These are phyloP conservation scores for Agriotes lineatus DNA, from an alignment of 2,888 invertebrate genomes.

Conservation along the genomic window DNA sequence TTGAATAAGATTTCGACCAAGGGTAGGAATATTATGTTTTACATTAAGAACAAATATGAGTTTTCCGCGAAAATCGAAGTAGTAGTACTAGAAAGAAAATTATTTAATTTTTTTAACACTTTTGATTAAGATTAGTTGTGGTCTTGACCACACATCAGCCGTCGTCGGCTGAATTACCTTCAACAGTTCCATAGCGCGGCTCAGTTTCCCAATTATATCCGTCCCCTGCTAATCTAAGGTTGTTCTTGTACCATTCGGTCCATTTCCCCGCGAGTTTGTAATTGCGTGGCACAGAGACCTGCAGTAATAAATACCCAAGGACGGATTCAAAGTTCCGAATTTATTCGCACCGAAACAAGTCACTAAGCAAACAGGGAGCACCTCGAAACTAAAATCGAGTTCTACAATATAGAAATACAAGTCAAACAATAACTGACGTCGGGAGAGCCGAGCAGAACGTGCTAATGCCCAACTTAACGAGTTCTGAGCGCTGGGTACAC, in stretches of 20 bases:
- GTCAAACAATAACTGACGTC: constrained; percentile 41
- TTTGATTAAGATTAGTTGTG: no score
- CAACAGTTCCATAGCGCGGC: no score
- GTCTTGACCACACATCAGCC: no score
- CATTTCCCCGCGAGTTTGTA: neutral
- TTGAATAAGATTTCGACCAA: no score
- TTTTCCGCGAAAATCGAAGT: no score
- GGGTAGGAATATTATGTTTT: no score
- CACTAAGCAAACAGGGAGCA: constrained; percentile 26
- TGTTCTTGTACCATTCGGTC: constrained; percentile 16
- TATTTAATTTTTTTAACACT: no score
- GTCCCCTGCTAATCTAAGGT: neutral
- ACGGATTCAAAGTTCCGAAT: constrained; percentile 17
- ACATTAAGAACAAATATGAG: no score
- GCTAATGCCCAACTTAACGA: constrained; percentile 43
- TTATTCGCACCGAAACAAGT: constrained; percentile 27
- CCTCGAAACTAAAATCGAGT: constrained; percentile 37
- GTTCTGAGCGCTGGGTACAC: constrained; percentile 42
- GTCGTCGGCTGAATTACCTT: no score
- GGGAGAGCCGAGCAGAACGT: constrained; percentile 39
- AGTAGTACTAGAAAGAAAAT: no score
- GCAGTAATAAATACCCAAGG: constrained; percentile 16
- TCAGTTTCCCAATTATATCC: no score
- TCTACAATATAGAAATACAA: constrained; percentile 41
- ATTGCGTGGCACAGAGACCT: constrained; percentile 4